Percentiles rank a stretch among this genome's conserved stretches.
Evolutionary conservation across 92 coral and sea anemone species (phyloP).

Genomic region (Pocillopora meandrina): DNA sequence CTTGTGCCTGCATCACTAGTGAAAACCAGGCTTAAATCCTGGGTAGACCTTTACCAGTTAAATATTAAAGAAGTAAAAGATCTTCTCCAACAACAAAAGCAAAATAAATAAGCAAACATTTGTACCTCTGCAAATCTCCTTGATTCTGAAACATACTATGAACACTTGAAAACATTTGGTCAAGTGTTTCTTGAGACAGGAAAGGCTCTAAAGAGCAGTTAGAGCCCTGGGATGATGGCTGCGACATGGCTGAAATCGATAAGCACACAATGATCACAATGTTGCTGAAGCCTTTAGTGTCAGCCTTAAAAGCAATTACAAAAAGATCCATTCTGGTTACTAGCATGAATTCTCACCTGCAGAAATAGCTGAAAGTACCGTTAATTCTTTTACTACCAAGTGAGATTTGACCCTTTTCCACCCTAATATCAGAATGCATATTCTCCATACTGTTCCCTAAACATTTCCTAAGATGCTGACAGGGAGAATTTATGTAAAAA

Average conservation of each 20-base stretch:
- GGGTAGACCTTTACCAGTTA: not conserved
- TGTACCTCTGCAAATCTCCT: constrained; percentile 18
- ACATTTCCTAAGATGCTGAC: too few relatives aligned
- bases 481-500: too few relatives aligned
- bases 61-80: not conserved
- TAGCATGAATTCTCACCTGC: too few relatives aligned
- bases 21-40: not conserved
- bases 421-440: too few relatives aligned
- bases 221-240: constrained; percentile 32
- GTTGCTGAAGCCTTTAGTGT: not conserved
- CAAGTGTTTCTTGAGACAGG: constrained; percentile 32
- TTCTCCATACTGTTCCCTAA: too few relatives aligned
- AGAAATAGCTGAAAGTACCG: too few relatives aligned
- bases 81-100: not conserved
- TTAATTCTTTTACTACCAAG: too few relatives aligned
- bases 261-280: not conserved
- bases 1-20: too few relatives aligned
- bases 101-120: not conserved
- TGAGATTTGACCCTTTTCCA: too few relatives aligned
- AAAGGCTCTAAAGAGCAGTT: constrained; percentile 16
- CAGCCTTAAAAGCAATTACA: not conserved
- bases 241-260: constrained; percentile 16
- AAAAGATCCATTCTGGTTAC: too few relatives aligned
- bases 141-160: not conserved
- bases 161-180: constrained; percentile 2